These are phyloP conservation scores for Bacillus rossius DNA, from an alignment of 1,140 invertebrate species.

Conservation along the genomic window DNA sequence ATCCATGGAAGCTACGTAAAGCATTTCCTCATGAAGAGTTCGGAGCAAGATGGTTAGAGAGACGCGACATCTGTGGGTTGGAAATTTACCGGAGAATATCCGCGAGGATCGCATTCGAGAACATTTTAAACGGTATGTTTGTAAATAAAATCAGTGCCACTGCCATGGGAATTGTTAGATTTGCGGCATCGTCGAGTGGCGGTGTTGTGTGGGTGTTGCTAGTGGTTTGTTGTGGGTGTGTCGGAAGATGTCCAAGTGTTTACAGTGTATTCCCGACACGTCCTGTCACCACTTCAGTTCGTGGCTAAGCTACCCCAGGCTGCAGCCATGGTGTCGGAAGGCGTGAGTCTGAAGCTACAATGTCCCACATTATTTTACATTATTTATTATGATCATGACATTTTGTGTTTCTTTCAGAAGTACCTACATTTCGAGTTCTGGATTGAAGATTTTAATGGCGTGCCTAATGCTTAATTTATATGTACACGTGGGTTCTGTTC, in stretches of 20 bases:
- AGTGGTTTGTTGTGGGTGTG: slow-evolving; percentile 12
- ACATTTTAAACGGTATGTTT: slow-evolving; percentile 94
- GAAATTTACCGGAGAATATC: slow-evolving; percentile 99
- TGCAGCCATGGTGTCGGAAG: no score
- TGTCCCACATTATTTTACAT: no score
- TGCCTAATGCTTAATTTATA: no score
- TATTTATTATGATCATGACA: no score
- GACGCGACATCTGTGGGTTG: slow-evolving; percentile 99
- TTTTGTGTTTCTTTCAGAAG: no score
- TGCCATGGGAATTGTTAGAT: slow-evolving; percentile 6
- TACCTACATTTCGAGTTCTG: no score
- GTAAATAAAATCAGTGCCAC: slow-evolving; percentile 5
- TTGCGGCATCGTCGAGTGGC: background rate
- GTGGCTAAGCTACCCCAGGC: no score
- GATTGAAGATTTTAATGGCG: no score
- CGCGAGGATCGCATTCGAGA: slow-evolving; percentile 91
- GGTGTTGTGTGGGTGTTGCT: slow-evolving; percentile 10
- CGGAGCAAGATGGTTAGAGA: slow-evolving; percentile 97
- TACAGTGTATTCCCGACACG: slow-evolving; percentile 2
- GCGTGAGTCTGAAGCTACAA: no score
- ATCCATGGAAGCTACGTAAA: slow-evolving; percentile 32
- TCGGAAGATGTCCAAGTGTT: slow-evolving; percentile 6
- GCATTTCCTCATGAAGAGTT: slow-evolving; percentile 62
- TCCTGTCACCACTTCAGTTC: no score
- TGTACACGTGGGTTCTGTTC: no score